Base-by-base conservation (phyloP, 1,140 invertebrate genomes). In the Hypsibius dujardini region DNA sequence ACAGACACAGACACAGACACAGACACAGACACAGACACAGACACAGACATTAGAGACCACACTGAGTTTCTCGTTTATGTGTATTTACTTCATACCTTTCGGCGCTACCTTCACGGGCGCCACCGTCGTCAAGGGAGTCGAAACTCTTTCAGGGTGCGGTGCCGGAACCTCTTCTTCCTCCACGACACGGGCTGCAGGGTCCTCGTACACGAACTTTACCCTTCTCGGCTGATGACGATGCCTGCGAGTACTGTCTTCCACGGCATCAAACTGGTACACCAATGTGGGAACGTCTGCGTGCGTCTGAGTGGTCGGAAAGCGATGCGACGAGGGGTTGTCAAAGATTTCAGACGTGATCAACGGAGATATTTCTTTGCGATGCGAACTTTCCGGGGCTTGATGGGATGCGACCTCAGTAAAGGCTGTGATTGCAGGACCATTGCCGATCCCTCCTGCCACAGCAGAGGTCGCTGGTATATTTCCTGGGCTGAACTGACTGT, bases 11-110 rank as follows among this genome's bases (percentile, higher is more conserved):
- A n/a, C n/a, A n/a, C n/a, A n/a, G n/a, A n/a, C n/a, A n/a, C n/a
- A n/a, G n/a, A n/a, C n/a, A n/a, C n/a, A n/a, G n/a, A n/a, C n/a
- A n/a, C n/a, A n/a, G n/a, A n/a, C n/a, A n/a, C n/a, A n/a, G n/a
- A n/a, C n/a, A n/a, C n/a, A n/a, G 50, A 56, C 50, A 12, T 56
- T 56, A 56, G 7, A 7, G 50, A 56, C 7, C 7, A 56, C 50
- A n/a, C n/a, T 12, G 50, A n/a, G 7, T 7, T 12, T 12, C 50
- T 56, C n/a, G 50, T 56, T 7, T 7, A 12, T 12, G 7, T 56
- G 50, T 12, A 56, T n/a, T 56, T n/a, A 56, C 50, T n/a, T 56
- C 50, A 56, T 56, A 56, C 50, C 50, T 56, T 56, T 56, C 7
- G 7, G 50, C 50, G 7, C 50, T 7, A 7, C 7, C n/a, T 56